These are phyloP conservation scores for Mamestra configurata DNA, from an alignment of 1,140 invertebrate species.

Conservation along the genomic window DNA sequence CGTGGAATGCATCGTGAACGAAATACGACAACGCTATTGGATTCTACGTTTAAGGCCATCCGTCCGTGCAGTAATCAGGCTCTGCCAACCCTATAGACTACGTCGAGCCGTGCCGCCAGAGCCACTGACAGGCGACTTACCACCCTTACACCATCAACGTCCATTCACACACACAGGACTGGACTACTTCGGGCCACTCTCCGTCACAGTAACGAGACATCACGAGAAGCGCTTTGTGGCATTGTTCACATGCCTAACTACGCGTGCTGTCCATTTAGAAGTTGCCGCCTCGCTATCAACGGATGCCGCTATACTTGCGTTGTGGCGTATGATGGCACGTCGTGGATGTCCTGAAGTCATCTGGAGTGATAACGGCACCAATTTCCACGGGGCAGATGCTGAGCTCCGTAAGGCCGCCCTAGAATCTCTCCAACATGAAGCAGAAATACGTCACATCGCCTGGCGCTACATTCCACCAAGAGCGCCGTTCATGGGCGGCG, in stretches of 20 bases:
- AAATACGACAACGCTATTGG: constrained; percentile 47
- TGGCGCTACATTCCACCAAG: constrained; percentile 76
- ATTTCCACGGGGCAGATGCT: constrained; percentile 67
- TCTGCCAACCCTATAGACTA: not conserved
- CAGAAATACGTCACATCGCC: no score
- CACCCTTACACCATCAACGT: constrained; percentile 24
- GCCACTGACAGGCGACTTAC: constrained; percentile 48
- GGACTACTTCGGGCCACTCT: constrained; percentile 67
- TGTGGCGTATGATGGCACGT: constrained; percentile 77
- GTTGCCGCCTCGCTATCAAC: constrained; percentile 69
- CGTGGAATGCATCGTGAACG: constrained; percentile 46
- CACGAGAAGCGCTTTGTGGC: constrained; percentile 55
- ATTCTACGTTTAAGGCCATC: constrained; percentile 26
- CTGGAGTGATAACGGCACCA: constrained; percentile 76
- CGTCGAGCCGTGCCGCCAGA: not conserved
- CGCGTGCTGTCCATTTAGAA: constrained; percentile 68
- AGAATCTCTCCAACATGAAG: constrained; percentile 26
- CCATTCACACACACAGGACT: constrained; percentile 56
- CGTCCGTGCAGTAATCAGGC: not conserved
- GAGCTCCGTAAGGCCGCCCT: constrained; percentile 36
- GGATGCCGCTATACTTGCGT: constrained; percentile 72
- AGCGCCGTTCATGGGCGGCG: constrained; percentile 76
- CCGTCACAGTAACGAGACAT: constrained; percentile 55
- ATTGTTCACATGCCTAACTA: constrained; percentile 74
- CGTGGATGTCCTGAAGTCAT: constrained; percentile 67